Conservation (phyloP, 2,888 invertebrate genomes). For the Drosophila anceps region DNA sequence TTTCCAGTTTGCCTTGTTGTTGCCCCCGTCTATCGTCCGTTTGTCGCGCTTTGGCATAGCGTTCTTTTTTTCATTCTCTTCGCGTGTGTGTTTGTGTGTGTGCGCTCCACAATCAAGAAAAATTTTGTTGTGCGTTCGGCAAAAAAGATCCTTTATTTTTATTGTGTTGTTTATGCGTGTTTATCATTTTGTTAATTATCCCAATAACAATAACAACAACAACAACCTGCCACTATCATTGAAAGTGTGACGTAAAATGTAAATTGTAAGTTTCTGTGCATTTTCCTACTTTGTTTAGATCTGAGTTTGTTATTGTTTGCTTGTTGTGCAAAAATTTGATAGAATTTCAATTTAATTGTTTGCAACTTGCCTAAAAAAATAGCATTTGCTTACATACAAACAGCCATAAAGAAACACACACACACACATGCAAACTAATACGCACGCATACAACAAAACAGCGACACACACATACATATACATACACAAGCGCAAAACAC, state of each 20-base stretch:
- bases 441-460: conserved; percentile 27
- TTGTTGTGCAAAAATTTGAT: conserved; percentile 38
- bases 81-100: conserved; percentile 48
- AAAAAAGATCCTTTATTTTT: conserved; percentile 50
- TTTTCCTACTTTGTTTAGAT: conserved; percentile 10
- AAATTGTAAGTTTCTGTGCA: conserved; percentile 70
- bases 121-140: conserved; percentile 47
- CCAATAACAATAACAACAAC: conserved; percentile 54
- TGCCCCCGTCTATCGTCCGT: conserved; percentile 68
- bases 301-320: conserved; percentile 37
- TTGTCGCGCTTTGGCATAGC: conserved; percentile 68
- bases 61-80: conserved; percentile 70
- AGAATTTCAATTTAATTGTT: conserved; percentile 28
- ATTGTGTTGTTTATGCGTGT: conserved; percentile 43
- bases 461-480: conserved; percentile 10
- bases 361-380: conserved; percentile 51
- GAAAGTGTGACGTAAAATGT: conserved; percentile 66
- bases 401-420: conserved; percentile 42
- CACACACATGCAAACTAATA: conserved; percentile 25
- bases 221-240: conserved; percentile 64
- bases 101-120: conserved; percentile 63
- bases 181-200: conserved; percentile 44
- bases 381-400: conserved; percentile 51
- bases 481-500: conserved; percentile 74
- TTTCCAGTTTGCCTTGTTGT: conserved; percentile 76